These are phyloP conservation scores for Ceratosolen fusciceps DNA, from an alignment of 1,140 invertebrate species.

Conservation along the genomic window DNA sequence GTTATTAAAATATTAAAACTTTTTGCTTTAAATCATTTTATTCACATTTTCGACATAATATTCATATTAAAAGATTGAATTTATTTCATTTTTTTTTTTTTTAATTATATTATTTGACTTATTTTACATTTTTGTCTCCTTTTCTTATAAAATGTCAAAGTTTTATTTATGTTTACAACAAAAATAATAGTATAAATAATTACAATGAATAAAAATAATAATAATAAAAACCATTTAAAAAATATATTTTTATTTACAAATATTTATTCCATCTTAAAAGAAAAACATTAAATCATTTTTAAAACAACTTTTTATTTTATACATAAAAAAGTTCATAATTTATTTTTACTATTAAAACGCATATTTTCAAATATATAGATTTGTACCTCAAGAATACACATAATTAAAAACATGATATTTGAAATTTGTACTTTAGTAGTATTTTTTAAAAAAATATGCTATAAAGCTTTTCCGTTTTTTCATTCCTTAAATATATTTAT, in stretches of 20 bases:
- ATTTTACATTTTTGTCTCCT: not conserved
- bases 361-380: not conserved
- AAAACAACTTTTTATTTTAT: not conserved
- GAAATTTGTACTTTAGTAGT: conserved; percentile 35
- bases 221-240: too few species aligned
- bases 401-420: conserved; percentile 8
- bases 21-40: too few species aligned
- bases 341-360: not conserved
- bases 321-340: not conserved
- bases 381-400: not conserved
- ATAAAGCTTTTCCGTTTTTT: conserved; percentile 16
- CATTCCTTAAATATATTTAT: conserved; percentile 1
- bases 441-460: conserved; percentile 42
- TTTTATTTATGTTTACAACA: too few species aligned
- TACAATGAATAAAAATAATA: too few species aligned
- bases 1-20: too few species aligned
- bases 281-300: not conserved
- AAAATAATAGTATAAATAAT: too few species aligned
- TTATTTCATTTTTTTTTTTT: not conserved
- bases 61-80: too few species aligned
- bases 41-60: too few species aligned
- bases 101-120: not conserved
- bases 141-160: too few species aligned
- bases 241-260: too few species aligned
- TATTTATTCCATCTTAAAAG: not conserved